Conservation (phyloP, 1,140 invertebrate genomes). For the Leptonema lineaticorne region DNA sequence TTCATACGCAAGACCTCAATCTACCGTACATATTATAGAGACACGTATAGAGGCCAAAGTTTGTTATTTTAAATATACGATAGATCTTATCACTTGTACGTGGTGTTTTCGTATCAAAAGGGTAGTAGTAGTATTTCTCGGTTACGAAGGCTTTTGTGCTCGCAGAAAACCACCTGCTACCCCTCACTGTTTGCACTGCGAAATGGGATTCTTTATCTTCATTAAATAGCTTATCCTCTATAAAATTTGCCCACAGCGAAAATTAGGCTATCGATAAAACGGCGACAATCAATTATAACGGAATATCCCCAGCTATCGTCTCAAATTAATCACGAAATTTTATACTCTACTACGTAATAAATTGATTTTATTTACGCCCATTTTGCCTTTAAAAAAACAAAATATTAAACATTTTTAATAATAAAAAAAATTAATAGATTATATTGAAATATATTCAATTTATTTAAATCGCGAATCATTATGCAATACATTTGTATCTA, state of each 20-base stretch:
- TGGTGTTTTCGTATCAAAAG: constrained; percentile 13
- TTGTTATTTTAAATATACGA: neutral
- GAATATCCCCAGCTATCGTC: neutral
- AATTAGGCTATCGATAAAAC: constrained; percentile 22
- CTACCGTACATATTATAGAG: too few species aligned
- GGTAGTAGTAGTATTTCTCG: constrained; percentile 3
- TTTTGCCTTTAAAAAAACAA: neutral
- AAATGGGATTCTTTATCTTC: constrained; percentile 41
- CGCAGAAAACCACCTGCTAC: constrained; percentile 30
- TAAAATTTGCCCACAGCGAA: constrained; percentile 30
- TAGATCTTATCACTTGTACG: neutral
- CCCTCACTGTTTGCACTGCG: constrained; percentile 34
- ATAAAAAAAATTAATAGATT: too few species aligned
- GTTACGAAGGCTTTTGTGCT: constrained; percentile 30
- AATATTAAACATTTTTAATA: neutral
- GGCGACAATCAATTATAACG: neutral
- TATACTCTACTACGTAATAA: neutral
- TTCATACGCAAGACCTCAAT: too few species aligned
- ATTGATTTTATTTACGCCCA: neutral
- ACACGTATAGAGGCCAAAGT: neutral
- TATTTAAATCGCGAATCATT: neutral
- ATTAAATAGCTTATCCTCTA: constrained; percentile 36
- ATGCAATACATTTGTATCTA: too few species aligned
- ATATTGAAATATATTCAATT: too few species aligned
- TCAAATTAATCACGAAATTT: neutral